Base-by-base conservation (phyloP, 2,888 invertebrate species). In the Anodontia alba region DNA sequence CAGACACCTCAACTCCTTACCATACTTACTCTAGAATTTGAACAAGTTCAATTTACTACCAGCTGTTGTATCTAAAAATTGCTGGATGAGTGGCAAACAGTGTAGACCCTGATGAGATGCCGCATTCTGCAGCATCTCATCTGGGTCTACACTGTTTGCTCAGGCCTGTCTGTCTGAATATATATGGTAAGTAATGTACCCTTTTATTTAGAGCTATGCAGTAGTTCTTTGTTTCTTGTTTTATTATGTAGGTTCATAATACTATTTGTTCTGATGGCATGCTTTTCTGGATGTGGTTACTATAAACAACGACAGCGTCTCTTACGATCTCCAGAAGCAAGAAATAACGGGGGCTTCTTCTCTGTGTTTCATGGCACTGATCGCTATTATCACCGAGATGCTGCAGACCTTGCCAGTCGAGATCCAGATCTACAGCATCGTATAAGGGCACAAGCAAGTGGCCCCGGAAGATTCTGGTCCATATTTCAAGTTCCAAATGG, bases 231-330 rank as follows among this genome's bases (percentile, higher is more conserved):
- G n/a, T n/a, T n/a, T n/a, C n/a, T n/a, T n/a, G n/a, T n/a, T n/a
- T n/a, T n/a, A n/a, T 38, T 68, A 78, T 81, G 0, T 81, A 92
- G 92, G 92, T 91, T 92, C 81, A 87, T 92, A 0, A 86, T 92
- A 23, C 84, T 92, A 68, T 92, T 92, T 80, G 86, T 92, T 43
- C 82, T 92, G 86, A 91, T 93, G 91, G 91, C 92, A 1, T 93
- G 93, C 81, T 93, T 93, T 75, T 93, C 93, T 33, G 93, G 93
- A 8, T 93, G 93, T 87, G 92, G 93, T 10, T 93, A 93, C 81
- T 93, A 92, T 81, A 90, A 92, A 57, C 91, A 92, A 36, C 88
- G 91, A 12, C 92, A 92, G 68, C 79, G 89, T 70, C 68, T 90
- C 17, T 43, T 80, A 10, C 73, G 66, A 12, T 33, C 77, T n/a